These are phyloP conservation scores for Nezara viridula DNA, from an alignment of 2,888 invertebrate genomes.

Conservation along the genomic window DNA sequence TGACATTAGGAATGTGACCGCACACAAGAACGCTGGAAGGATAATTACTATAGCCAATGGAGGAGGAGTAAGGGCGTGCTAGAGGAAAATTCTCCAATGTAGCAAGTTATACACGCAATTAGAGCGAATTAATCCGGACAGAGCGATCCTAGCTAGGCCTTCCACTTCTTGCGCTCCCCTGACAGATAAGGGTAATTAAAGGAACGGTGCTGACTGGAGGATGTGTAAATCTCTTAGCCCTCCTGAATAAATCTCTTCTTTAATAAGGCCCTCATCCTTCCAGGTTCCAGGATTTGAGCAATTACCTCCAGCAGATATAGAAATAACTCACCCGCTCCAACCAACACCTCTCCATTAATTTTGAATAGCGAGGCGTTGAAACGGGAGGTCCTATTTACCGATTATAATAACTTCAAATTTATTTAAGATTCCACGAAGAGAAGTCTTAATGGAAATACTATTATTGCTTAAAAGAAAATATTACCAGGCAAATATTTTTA, in stretches of 20 bases:
- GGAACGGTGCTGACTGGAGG: constrained; percentile 15
- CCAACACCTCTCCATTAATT: neutral
- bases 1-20: neutral
- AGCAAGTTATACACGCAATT: constrained; percentile 23
- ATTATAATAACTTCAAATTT: constrained; percentile 17
- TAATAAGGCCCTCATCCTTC: constrained; percentile 25
- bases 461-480: too few species aligned
- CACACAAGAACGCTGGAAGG: neutral
- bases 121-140: constrained; percentile 13
- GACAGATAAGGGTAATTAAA: constrained; percentile 31
- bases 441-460: neutral
- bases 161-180: neutral
- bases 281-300: constrained; percentile 4
- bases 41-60: neutral
- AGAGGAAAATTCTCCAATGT: neutral
- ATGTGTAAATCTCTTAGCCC: constrained; percentile 22
- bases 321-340: neutral
- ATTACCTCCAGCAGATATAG: neutral
- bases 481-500: too few species aligned
- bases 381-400: constrained; percentile 4
- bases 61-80: neutral
- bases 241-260: constrained; percentile 31
- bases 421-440: neutral
- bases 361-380: constrained; percentile 5
- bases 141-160: neutral